Conservation (phyloP, 2,888 invertebrate species). For the Pemphredon lugubris region DNA sequence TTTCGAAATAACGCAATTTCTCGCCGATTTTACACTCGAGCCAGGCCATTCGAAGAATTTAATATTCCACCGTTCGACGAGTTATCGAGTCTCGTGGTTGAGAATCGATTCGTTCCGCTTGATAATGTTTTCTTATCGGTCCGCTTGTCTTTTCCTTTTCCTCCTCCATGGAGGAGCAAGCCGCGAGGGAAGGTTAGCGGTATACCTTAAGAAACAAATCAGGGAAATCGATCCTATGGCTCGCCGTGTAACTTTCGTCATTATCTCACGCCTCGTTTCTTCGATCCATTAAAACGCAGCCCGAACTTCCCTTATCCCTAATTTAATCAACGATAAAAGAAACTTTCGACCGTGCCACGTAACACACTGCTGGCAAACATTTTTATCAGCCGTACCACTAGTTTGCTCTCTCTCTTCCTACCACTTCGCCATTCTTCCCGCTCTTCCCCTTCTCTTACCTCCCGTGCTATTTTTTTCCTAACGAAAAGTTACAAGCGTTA, state of each 20-base stretch:
- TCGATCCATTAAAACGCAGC: conserved; percentile 45
- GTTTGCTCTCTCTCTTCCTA: background rate
- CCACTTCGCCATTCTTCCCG: background rate
- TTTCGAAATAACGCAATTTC: too few relatives aligned
- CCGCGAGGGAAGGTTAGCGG: background rate
- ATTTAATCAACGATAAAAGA: conserved; percentile 50
- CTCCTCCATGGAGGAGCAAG: background rate
- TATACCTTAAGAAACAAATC: background rate
- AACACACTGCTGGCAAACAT: conserved; percentile 36
- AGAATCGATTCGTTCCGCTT: too few relatives aligned
- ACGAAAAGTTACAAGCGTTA: conserved; percentile 24
- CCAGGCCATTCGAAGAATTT: too few relatives aligned
- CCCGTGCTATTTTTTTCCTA: background rate
- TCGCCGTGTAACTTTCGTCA: conserved; percentile 14
- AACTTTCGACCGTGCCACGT: conserved; percentile 21
- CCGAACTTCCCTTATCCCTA: conserved; percentile 43
- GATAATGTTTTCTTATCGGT: too few relatives aligned
- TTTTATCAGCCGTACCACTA: conserved; percentile 39
- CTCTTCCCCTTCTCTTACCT: background rate
- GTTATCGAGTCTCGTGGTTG: too few relatives aligned
- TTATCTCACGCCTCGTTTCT: conserved; percentile 21
- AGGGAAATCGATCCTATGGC: conserved; percentile 22
- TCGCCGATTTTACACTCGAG: too few relatives aligned
- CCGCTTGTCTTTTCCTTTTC: too few relatives aligned
- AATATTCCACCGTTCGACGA: too few relatives aligned